A percentile compares a stretch with the other conserved stretches of the same genome.
Evolutionary conservation across 1,140 invertebrate species (phyloP).

Genomic region (Pseudomyrmex sp.): DNA sequence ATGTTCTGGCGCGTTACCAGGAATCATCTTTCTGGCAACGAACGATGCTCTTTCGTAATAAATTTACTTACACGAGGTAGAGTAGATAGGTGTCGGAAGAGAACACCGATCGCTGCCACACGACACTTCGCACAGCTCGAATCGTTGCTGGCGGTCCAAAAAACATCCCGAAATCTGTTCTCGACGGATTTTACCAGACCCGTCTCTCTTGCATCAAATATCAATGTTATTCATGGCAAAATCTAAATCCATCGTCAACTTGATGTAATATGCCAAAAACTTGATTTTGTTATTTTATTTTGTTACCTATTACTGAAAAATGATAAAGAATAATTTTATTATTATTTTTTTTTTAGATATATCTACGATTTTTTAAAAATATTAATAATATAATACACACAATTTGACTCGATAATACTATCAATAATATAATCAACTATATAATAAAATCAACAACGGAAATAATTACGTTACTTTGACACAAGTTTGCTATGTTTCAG

Average conservation of each 20-base stretch:
- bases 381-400: neutral
- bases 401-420: neutral
- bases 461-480: neutral
- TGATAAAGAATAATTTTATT: too few species aligned
- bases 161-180: neutral
- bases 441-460: neutral
- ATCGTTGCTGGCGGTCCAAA: too few species aligned
- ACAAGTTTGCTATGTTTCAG: slow-evolving; percentile 16
- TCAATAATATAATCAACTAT: too few species aligned
- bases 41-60: slow-evolving; percentile 55
- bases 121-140: slow-evolving; percentile 1
- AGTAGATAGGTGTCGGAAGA: neutral
- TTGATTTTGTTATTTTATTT: neutral
- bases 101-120: neutral
- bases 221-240: neutral
- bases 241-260: too few species aligned
- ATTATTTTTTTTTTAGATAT: too few species aligned
- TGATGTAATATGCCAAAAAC: neutral
- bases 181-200: neutral
- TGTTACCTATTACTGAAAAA: too few species aligned
- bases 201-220: slow-evolving; percentile 13
- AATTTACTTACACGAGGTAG: slow-evolving; percentile 10
- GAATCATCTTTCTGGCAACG: slow-evolving; percentile 7
- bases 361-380: too few species aligned
- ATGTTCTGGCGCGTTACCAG: slow-evolving; percentile 57